Conservation (phyloP, 2,113 vertebrate genomes). For the Gasterosteus nipponicus region DNA sequence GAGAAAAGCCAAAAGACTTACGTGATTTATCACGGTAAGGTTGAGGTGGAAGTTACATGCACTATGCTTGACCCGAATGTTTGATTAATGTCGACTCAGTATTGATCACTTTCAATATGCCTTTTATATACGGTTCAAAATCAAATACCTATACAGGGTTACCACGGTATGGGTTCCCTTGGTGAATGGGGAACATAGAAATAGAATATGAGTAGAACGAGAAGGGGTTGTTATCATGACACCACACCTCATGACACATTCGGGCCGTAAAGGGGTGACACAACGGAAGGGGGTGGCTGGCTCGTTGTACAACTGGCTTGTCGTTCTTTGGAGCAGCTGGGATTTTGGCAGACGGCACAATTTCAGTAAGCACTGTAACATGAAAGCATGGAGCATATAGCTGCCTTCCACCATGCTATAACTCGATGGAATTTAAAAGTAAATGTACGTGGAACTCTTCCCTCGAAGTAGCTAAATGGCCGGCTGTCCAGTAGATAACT, state of each 20-base stretch:
- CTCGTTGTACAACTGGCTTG: neutral
- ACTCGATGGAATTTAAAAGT: neutral
- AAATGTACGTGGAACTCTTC: neutral
- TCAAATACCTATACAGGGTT: slow-evolving; percentile 4
- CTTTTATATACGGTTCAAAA: neutral
- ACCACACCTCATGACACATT: neutral
- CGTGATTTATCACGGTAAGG: slow-evolving; percentile 36
- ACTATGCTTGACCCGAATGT: neutral
- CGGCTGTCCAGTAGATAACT: neutral
- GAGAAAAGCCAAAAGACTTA: slow-evolving; percentile 34
- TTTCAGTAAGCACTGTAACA: neutral
- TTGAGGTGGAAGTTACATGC: slow-evolving; percentile 4
- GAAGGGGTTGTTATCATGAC: neutral
- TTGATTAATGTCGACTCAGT: neutral
- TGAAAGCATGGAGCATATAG: neutral
- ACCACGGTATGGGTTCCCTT: neutral
- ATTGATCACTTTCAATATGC: neutral
- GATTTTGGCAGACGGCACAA: too few species aligned
- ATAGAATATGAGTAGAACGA: neutral
- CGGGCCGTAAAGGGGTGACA: neutral
- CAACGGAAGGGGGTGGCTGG: neutral
- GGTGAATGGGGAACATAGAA: neutral
- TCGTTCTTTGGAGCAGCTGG: neutral
- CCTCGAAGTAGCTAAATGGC: neutral
- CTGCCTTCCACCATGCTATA: neutral